Percentiles rank a stretch among this genome's conserved stretches.
phyloP scores from a whole-genome alignment of 37 sponge, comb jelly and placozoan species.

The Chondrosia reniformis region DNA sequence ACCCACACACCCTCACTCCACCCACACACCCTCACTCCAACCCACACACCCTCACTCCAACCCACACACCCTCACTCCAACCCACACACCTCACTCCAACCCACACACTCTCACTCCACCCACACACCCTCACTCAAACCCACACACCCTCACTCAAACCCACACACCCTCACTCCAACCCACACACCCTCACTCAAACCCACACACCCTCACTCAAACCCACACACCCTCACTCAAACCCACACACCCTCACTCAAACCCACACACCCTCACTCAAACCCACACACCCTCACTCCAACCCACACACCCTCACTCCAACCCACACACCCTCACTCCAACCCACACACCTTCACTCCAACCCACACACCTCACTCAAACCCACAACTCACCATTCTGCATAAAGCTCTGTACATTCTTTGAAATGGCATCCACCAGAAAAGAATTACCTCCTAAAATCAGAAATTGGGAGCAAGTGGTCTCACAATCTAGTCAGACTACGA shows the following conservation, averaged over 20 bases:
- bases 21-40: no score
- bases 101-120: slow-evolving; percentile 8
- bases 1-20: no score
- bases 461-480: no score
- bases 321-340: not conserved
- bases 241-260: slow-evolving; percentile 17
- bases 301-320: slow-evolving; percentile 13
- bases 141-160: slow-evolving; percentile 22
- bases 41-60: not conserved
- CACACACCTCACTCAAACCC: no score
- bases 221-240: slow-evolving; percentile 14
- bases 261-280: slow-evolving; percentile 1
- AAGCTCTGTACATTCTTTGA: slow-evolving; percentile 19
- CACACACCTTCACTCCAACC: slow-evolving; percentile 21
- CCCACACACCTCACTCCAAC: no score
- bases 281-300: slow-evolving; percentile 18
- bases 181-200: slow-evolving; percentile 25
- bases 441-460: not conserved
- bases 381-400: slow-evolving; percentile 21
- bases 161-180: slow-evolving; percentile 9
- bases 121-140: slow-evolving; percentile 24
- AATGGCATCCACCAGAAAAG: slow-evolving; percentile 20
- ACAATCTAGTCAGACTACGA: no score
- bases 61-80: not conserved
- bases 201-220: slow-evolving; percentile 19